These are phyloP conservation scores for Fratercula arctica DNA, from an alignment of 2,797 vertebrate species.

Conservation along the genomic window DNA sequence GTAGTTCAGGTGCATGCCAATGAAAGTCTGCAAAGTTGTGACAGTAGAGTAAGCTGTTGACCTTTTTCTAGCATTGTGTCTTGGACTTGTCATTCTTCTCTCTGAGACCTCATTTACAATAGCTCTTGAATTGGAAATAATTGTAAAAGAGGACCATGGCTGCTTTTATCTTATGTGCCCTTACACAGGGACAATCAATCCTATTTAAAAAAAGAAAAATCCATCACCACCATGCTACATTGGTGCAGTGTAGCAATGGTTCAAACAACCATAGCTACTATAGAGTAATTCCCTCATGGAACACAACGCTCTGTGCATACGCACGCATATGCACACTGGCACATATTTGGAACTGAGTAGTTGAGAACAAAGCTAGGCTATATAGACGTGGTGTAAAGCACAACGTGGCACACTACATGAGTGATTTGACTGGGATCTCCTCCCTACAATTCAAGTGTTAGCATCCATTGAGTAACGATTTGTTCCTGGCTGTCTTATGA, in stretches of 20 bases:
- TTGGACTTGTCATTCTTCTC: constrained; percentile 57
- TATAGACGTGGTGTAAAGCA: background rate
- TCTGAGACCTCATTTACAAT: constrained; percentile 9
- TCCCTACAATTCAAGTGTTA: background rate
- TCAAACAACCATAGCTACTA: background rate
- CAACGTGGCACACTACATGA: background rate
- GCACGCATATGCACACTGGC: rapidly evolving
- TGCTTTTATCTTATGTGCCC: background rate
- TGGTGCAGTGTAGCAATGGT: background rate
- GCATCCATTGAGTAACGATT: background rate
- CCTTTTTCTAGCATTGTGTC: constrained; percentile 4
- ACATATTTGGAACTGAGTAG: background rate
- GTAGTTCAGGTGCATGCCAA: constrained; percentile 37
- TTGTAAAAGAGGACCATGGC: background rate
- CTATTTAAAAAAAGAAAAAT: background rate
- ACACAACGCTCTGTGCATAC: rapidly evolving
- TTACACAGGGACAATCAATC: background rate
- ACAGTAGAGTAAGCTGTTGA: constrained; percentile 48
- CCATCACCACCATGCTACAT: rapidly evolving
- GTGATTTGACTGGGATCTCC: background rate
- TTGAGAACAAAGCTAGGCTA: background rate
- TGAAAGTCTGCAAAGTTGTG: background rate
- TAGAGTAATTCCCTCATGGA: background rate
- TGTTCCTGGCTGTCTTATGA: background rate
- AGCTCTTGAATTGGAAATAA: constrained; percentile 46